Evolutionary conservation across 2,113 vertebrate species (phyloP).

Genomic region (Rhinopomastus cyanomelas): DNA sequence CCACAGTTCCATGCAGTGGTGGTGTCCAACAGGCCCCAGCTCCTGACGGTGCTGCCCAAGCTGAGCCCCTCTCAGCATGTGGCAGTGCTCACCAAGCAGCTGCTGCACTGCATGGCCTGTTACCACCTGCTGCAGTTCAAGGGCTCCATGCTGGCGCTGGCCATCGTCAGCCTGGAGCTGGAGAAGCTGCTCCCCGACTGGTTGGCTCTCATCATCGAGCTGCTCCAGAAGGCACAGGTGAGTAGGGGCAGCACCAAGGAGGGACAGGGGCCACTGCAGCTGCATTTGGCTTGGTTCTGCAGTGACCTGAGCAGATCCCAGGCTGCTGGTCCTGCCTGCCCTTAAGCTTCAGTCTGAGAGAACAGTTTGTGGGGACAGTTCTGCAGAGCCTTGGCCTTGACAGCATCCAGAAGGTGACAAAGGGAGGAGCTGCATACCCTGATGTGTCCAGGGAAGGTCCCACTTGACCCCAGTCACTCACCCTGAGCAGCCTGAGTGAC

Average conservation of each 20-base stretch:
- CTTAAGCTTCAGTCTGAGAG: rapidly evolving
- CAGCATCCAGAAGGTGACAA: rapidly evolving
- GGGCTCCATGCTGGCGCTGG: conserved; percentile 93
- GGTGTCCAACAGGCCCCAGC: conserved; percentile 82
- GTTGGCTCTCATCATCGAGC: conserved; percentile 91
- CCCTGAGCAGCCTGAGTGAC: too few relatives aligned
- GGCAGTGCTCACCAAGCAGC: conserved; percentile 82
- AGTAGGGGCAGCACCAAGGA: background rate
- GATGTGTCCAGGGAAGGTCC: rapidly evolving
- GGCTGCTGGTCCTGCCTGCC: background rate
- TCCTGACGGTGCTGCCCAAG: conserved; percentile 76
- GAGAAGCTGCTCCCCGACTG: conserved; percentile 95
- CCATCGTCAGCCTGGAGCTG: conserved; percentile 93
- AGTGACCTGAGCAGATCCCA: rapidly evolving
- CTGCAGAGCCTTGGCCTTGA: background rate
- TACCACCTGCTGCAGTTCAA: conserved; percentile 86
- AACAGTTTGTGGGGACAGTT: background rate
- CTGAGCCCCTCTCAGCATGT: conserved; percentile 87
- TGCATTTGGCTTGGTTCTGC: rapidly evolving
- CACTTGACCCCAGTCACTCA: too few relatives aligned
- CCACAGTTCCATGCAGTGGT: conserved; percentile 90
- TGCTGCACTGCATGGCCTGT: conserved; percentile 89
- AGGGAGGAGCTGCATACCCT: rapidly evolving
- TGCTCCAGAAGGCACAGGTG: conserved; percentile 93
- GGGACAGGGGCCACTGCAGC: rapidly evolving